Base-by-base conservation (phyloP, 2,113 vertebrate species). In the Poeciliopsis retropinna region DNA sequence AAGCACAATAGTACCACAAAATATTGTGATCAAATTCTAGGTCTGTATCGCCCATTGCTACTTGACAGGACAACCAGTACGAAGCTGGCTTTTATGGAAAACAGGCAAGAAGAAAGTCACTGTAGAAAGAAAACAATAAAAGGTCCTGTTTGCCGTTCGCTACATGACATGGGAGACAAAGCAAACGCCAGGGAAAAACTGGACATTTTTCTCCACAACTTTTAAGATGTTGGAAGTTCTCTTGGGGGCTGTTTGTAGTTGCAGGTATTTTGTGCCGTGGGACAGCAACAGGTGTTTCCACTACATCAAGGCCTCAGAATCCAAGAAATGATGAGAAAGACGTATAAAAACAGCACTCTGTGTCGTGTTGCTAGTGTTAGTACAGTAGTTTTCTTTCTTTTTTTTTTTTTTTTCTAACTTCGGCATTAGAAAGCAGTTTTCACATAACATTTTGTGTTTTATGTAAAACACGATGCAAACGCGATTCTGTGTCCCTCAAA, bases 231-330 rank as follows among this genome's bases (percentile, higher is more conserved):
- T 86, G 76, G 79, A 87, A 87, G 87, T 87, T 95, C 91, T 80
- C 83, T 63, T 65, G 85, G 84, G 61, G 89, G 86, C 82, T 83
- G 89, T 27, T 83, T 76, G 73, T 76, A 73, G 80, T 65, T 78
- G 67, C 89, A 92, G 93, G 94, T 93, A 88, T 92, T 90, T 89
- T 87, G 89, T 81, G 83, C 89, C 64, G 75, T 19, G 0, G 63
- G 80, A 83, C 82, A 85, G 84, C 79, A 92, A 85, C 95, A 97
- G 96, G 95, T 96, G 75, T 85, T 93, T 94, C 91, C 90, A 92
- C 95, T 94, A 95, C 90, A 79, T 87, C 86, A 83, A 79, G 84
- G 87, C 90, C 91, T 87, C 80, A 91, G 92, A 92, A 91, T 85
- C 92, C 90, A 81, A 90, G 88, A 83, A 80, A 85, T 66, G 69